Base-by-base conservation (phyloP, 2,888 invertebrate genomes). In the Magallana nippona region DNA sequence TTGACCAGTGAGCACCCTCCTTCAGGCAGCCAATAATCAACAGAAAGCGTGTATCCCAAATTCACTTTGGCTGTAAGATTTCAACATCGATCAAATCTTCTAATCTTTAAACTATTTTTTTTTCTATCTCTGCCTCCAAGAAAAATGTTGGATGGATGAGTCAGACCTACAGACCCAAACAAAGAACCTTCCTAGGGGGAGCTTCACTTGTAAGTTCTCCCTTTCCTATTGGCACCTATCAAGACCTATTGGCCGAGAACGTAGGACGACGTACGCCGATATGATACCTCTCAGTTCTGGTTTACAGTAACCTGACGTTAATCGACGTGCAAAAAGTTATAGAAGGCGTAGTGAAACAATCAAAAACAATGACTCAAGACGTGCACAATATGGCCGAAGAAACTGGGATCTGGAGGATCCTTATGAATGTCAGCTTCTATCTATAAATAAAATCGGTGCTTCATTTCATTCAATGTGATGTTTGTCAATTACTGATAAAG, bases 101-200 rank as follows among this genome's bases (percentile, higher is more conserved):
- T 15, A 11, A 63, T 63, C 63, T 22, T 63, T 63, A 63, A 63
- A 63, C 63, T 22, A 19, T n/a, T 63, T 63, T 63, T 44, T 44
- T 63, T 27, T 11, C 63, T 63, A 63, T 63, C 63, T 63, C 22
- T 63, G 27, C 63, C 63, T 63, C 63, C 63, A 63, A 63, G 63
- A 63, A 27, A 63, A 27, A 63, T 63, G 10, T 63, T 13, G 22
- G 27, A 63, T 44, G 13, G 63, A 63, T 63, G 63, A 63, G 63
- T 63, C 63, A 63, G 63, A 10, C 1, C 27, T 63, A 13, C 63
- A 63, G 63, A 63, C 63, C 63, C 63, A 63, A 63, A 63, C 63
- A 63, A 63, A 63, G 11, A 22, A 27, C 63, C 63, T 27, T 27
- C 63, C 19, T 19, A 63, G 22, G 22, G 63, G 63, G 11, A 22